phyloP scores from a whole-genome alignment of 2,888 invertebrate genomes.

The Gnatocerus cornutus region DNA sequence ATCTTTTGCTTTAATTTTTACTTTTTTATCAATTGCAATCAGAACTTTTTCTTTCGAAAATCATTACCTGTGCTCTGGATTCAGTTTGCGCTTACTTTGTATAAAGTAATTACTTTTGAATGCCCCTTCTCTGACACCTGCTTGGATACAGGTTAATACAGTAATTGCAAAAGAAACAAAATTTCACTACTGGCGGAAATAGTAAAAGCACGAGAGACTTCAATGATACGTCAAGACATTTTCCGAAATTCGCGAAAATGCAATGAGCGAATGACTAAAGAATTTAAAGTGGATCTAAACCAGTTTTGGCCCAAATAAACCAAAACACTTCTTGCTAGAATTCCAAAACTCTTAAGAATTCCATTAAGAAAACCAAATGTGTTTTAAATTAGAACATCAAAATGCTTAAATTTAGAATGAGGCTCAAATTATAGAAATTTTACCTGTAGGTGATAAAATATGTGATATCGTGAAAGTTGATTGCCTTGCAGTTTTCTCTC shows the following conservation, averaged over 20 bases:
- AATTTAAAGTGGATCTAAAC: too few relatives aligned
- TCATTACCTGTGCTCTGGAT: not conserved
- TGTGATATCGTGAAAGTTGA: constrained; percentile 64
- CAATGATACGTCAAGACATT: not conserved
- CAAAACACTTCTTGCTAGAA: not conserved
- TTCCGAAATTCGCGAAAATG: too few relatives aligned
- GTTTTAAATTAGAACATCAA: constrained; percentile 3
- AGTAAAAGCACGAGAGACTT: constrained; percentile 2
- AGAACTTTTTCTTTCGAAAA: constrained; percentile 17
- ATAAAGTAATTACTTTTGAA: constrained; percentile 12
- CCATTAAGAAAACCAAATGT: not conserved
- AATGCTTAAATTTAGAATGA: constrained; percentile 24
- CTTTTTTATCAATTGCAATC: constrained; percentile 23
- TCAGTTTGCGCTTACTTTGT: too few relatives aligned
- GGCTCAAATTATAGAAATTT: constrained; percentile 50
- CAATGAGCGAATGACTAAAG: too few relatives aligned
- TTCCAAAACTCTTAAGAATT: too few relatives aligned
- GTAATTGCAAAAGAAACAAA: not conserved
- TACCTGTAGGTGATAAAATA: constrained; percentile 52
- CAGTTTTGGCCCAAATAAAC: not conserved
- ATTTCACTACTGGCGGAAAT: constrained; percentile 6
- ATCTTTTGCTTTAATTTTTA: constrained; percentile 20
- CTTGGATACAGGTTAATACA: not conserved
- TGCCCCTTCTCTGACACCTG: constrained; percentile 7
- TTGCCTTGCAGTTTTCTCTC: constrained; percentile 64